Percentiles rank a stretch among this genome's conserved stretches.
These are phyloP conservation scores for Calyptomena viridis DNA, from an alignment of 2,113 vertebrate genomes.

Conservation along the genomic window DNA sequence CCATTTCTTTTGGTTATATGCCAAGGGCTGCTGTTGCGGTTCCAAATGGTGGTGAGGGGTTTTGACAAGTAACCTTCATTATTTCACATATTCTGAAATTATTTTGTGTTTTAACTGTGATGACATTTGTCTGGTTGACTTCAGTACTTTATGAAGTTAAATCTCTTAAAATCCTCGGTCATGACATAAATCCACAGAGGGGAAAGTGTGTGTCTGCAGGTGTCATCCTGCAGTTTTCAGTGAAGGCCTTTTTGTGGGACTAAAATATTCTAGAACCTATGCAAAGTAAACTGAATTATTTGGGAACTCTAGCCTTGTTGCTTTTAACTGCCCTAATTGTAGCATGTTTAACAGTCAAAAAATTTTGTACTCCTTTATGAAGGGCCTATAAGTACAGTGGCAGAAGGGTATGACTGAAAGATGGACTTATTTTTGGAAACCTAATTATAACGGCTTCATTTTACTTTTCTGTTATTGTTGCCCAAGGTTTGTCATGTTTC, in stretches of 20 bases:
- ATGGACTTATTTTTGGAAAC: constrained; percentile 25
- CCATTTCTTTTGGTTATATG: accelerated
- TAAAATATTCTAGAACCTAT: not conserved
- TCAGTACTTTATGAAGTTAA: not conserved
- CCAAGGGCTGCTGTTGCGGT: accelerated
- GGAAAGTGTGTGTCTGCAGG: accelerated
- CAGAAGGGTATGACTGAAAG: not conserved
- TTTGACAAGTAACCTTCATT: not conserved
- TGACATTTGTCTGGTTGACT: not conserved
- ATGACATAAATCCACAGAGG: not conserved
- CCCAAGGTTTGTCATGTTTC: constrained; percentile 5
- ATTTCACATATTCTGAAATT: not conserved
- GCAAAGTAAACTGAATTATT: not conserved
- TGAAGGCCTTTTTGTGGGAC: not conserved
- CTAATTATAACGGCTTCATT: not conserved
- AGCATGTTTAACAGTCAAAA: not conserved
- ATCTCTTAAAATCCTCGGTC: not conserved
- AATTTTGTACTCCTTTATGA: not conserved
- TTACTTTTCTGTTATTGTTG: constrained; percentile 22
- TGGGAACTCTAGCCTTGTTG: not conserved
- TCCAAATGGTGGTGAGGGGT: not conserved
- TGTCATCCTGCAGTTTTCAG: not conserved
- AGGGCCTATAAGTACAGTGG: not conserved
- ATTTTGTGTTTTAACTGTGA: not conserved
- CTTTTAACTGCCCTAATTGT: not conserved